These are phyloP conservation scores for Amazonetta brasiliensis DNA, from an alignment of 2,797 vertebrate species.

Conservation along the genomic window DNA sequence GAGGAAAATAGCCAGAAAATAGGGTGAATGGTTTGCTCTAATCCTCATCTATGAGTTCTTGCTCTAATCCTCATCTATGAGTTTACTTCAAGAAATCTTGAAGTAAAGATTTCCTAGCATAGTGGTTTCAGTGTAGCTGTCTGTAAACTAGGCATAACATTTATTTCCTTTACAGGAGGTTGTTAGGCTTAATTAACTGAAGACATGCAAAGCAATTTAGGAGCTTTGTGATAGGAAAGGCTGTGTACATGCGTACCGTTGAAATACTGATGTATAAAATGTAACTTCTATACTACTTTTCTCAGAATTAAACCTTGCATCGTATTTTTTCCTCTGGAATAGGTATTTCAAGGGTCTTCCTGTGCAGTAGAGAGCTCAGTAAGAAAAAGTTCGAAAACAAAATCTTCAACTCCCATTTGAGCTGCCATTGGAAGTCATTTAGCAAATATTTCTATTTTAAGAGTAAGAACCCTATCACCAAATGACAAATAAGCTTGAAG, in stretches of 20 bases:
- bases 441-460: not conserved
- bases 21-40: not conserved
- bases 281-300: not conserved
- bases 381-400: not conserved
- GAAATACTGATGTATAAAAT: not conserved
- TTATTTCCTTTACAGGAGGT: not conserved
- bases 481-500: not conserved
- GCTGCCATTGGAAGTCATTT: not conserved
- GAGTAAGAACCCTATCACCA: not conserved
- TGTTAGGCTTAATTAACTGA: not conserved
- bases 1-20: not conserved
- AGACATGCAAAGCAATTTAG: not conserved
- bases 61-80: not conserved
- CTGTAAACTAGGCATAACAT: not conserved
- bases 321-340: not conserved
- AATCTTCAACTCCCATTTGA: not conserved
- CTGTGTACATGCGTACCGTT: not conserved
- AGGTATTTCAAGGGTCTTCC: not conserved
- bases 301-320: not conserved
- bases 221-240: not conserved
- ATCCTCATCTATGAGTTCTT: not conserved
- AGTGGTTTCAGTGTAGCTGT: not conserved
- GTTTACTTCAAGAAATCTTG: not conserved
- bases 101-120: not conserved
- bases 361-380: not conserved